These are phyloP conservation scores for Actinia tenebrosa DNA, from an alignment of 64 coral and sea anemone species.

Conservation along the genomic window DNA sequence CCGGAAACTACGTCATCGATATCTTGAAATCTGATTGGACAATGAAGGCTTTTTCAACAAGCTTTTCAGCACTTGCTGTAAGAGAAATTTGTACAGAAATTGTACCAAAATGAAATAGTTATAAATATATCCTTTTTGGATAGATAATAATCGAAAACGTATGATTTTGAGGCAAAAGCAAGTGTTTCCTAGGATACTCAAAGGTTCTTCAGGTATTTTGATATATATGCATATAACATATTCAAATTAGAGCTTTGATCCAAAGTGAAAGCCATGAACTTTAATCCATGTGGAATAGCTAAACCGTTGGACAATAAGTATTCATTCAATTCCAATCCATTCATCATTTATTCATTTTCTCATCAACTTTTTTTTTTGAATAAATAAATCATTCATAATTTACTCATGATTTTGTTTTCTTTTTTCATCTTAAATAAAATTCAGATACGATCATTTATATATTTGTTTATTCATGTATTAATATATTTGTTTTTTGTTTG, in stretches of 20 bases:
- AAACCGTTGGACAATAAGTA: too few species aligned
- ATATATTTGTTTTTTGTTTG: too few species aligned
- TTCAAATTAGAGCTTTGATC: background rate
- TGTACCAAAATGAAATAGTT: background rate
- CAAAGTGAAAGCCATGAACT: background rate
- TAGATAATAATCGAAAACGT: background rate
- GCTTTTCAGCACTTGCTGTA: background rate
- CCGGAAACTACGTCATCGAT: conserved; percentile 45
- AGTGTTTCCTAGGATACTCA: background rate
- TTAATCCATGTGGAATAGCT: background rate
- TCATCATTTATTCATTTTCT: too few species aligned
- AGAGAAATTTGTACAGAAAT: background rate
- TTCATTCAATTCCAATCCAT: too few species aligned
- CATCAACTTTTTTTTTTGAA: too few species aligned
- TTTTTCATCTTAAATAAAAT: too few species aligned
- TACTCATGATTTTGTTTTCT: too few species aligned
- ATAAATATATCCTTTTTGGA: background rate
- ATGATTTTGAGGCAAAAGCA: background rate
- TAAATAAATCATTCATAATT: too few species aligned
- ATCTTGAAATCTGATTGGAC: conserved; percentile 29
- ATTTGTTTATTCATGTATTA: too few species aligned
- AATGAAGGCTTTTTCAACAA: background rate
- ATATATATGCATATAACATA: background rate
- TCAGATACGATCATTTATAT: too few species aligned
- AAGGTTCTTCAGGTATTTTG: background rate